Percentiles rank a stretch among this genome's conserved stretches.
These are phyloP conservation scores for Clarias platycephalus DNA, from an alignment of 2,797 vertebrate species.

Conservation along the genomic window DNA sequence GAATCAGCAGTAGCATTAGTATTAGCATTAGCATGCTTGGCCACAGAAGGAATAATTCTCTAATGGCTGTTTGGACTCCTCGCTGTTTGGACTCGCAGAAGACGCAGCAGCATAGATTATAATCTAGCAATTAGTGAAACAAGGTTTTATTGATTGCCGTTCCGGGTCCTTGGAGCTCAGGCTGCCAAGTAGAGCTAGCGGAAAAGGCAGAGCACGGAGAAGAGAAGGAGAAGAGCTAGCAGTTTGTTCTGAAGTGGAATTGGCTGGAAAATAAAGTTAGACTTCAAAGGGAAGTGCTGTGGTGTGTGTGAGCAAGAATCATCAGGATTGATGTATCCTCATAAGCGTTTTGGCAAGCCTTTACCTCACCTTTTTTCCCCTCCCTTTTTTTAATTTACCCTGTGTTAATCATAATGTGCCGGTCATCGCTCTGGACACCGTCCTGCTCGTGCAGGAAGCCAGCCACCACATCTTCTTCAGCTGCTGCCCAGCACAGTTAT, in stretches of 20 bases:
- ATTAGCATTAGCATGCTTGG: conserved; percentile 50
- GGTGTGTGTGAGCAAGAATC: not conserved
- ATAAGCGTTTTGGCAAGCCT: conserved; percentile 1
- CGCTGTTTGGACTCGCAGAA: conserved; percentile 79
- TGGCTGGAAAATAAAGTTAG: conserved; percentile 23
- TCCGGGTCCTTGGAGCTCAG: conserved; percentile 66
- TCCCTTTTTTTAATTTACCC: not conserved
- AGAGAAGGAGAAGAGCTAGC: not conserved
- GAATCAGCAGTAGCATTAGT: conserved; percentile 40
- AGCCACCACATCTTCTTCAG: conserved; percentile 3
- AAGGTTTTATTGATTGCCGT: conserved; percentile 82
- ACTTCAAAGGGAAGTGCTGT: conserved; percentile 30
- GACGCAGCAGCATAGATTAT: conserved; percentile 78
- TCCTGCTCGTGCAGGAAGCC: not conserved
- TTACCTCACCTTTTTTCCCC: not conserved
- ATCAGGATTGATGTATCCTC: not conserved
- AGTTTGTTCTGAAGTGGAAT: conserved; percentile 37
- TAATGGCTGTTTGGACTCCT: too few species aligned
- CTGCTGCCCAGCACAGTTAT: conserved; percentile 1
- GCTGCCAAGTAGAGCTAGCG: conserved; percentile 66
- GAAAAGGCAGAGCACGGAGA: conserved; percentile 6
- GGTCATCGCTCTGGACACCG: not conserved
- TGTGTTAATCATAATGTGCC: not conserved
- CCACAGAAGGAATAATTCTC: conserved; percentile 71
- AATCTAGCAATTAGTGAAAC: conserved; percentile 82